Evolutionary conservation across 2,888 invertebrate genomes (phyloP), one percentile per base, ranked within the genome.

Genomic region (Agriopis aurantiaria): DNA sequence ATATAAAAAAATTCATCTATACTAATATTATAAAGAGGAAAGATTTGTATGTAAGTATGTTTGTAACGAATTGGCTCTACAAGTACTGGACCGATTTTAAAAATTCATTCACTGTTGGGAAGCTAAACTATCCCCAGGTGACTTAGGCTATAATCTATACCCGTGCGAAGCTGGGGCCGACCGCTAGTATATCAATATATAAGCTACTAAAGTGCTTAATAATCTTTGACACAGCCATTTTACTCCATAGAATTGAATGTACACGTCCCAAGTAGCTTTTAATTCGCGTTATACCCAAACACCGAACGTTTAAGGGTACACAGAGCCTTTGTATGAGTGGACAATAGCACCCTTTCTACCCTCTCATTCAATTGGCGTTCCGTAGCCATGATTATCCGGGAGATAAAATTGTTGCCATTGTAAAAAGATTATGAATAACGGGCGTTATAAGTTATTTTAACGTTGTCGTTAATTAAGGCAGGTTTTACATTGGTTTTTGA

Each of bases 291-390:
- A 40, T 10, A 45, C 49, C 60, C 33, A 55, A 65, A 69, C 59
- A 69, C 60, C 59, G 73, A 79, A 72, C 75, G 74, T 74, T 77
- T 78, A 78, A 74, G 72, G 73, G 71, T 56, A 75, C 78, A 82
- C 81, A 84, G 81, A 78, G 71, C 79, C 71, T 77, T 76, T 72
- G 68, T 70, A 58, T 65, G 52, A 55, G 45, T 17, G 55, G 62
- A 71, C 75, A 67, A 77, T 68, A 57, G 73, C 70, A 68, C 73
- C 77, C 73, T 69, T 65, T 46, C 43, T 61, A 61, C 58, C 60
- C 72, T 56, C 51, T 52, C 57, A 67, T 75, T 75, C 73, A 74
- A 75, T 74, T 74, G 74, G 74, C 69, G 72, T 64, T 69, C 65
- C 59, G 57, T 57, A 57, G 51, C 65, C 52, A 72, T 70, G 76